Base-by-base conservation (phyloP, 2,113 vertebrate genomes). In the Syngnathus scovelli region DNA sequence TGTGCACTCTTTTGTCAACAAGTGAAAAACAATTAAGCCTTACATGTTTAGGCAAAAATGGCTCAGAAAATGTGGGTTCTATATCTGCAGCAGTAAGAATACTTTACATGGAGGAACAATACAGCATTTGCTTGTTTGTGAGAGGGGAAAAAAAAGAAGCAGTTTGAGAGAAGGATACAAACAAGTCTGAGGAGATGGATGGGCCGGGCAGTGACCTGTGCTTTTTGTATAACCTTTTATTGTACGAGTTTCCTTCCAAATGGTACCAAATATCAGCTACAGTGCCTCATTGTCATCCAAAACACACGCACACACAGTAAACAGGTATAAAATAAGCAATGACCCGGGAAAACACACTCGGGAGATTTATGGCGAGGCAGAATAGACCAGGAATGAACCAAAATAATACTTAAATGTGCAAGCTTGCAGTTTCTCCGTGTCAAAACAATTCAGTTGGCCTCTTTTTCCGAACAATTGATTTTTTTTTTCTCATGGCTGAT, bases 201-300 rank as follows among this genome's bases (percentile, higher is more conserved):
- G 74, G 63, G 69, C 61, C 11, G 60, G 52, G 33, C 64, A 69
- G 56, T 87, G 88, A 89, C 88, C 88, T 78, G 73, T 84, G 76
- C 71, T 84, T 84, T 83, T 85, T 86, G 80, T 59, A 77, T 84
- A 90, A 90, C 83, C 80, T 75, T 77, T 88, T 66, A 88, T 89
- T 88, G 85, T 89, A 79, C 73, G 75, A 15, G 82, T 80, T 89
- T 90, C 88, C 87, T 89, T 80, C 79, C 76, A 75, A 78, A 72
- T 80, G 58, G 71, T 73, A 68, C 41, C 43, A 63, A 80, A 74
- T 74, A 84, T 77, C 37, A 77, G 74, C 86, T 74, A 52, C 27
- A 58, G 49, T 69, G 61, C 48, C n/a, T 37, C 61, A 61, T 23
- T 46, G 49, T 43, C 61, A 52, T 43, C 61, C 64, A 23, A 65